Base-by-base conservation (phyloP, 2,113 vertebrate genomes). In the Jacana jacana region DNA sequence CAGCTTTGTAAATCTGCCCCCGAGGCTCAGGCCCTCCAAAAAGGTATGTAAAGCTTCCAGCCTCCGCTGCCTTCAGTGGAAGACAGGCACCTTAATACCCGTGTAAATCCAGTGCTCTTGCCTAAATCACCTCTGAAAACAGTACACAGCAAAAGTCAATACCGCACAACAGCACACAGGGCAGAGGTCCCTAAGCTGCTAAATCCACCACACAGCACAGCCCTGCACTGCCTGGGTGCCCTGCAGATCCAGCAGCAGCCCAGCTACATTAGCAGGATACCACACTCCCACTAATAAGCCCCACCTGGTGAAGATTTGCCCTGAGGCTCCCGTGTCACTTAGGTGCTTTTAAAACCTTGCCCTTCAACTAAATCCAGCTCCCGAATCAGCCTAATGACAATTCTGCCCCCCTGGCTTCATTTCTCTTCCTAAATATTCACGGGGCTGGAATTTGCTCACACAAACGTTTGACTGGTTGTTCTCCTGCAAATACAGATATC, bases 141-240 rank as follows among this genome's bases (percentile, higher is more conserved):
- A 49, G 92, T 13, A 76, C 65, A 76, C 7, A 19, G 83, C 42
- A 81, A 84, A 91, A 97, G 89, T 95, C 95, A 96, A 95, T 57
- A 87, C 77, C 18, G 19, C 81, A 75, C 76, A 68, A 17, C 33
- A 37, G 39, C 77, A 85, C 18, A 14, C 65, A 27, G 91, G 94
- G 94, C 96, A 95, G 95, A 95, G 94, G 95, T 93, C 94, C 86
- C 86, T 96, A 96, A 96, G 93, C 89, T 94, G 91, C 77, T 95
- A 96, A 97, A 97, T 91, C 91, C 86, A 80, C 48, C 30, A 2
- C 25, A 17, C 23, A 49, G 14, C 3, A 39, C 22, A 7, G 85
- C 65, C 10, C 39, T 51, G 76, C 1, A 24, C 93, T 77, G 68
- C 89, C 58, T 23, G 54, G 68, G 69, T 92, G 89, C 77, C 2